Evolutionary conservation across 2,113 vertebrate genomes (phyloP), one percentile per base, ranked within the genome.

Genomic region (Pomatorhinus ruficollis): DNA sequence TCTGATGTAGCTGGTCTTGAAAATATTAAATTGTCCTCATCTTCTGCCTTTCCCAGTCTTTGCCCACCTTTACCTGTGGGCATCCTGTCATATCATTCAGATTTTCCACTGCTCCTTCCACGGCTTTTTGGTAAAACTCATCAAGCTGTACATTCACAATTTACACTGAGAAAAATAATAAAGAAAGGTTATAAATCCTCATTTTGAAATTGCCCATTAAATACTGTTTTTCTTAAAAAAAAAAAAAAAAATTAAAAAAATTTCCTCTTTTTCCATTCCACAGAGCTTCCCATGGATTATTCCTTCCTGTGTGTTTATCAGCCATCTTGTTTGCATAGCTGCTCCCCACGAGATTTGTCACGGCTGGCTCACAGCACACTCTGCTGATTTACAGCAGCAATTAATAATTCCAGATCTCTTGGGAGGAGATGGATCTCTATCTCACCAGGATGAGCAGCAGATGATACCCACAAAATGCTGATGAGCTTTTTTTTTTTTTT

Each of bases 321-420:
- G 65, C 60, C 60, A 92, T 90, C 88, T 88, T 88, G 75, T 79
- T 96, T 92, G 84, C 79, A 83, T 77, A 68, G 83, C 45, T 94
- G 60, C 44, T 83, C 66, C 89, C 66, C 54, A 54, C 39, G 80
- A 69, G 87, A 72, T 96, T 56, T 84, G 78, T 87, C 80, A 94
- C 2, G 28, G 69, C 57, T 91, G 93, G 69, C 90, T 97, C 88
- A 87, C 39, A 93, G 87, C 91, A 93, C 81, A 90, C 83, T 88
- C 92, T 96, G 88, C 92, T 96, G 84, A 96, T 95, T 96, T 96
- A 86, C 86, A 76, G 60, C 82, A 89, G 50, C 77, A 94, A 95
- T 93, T 90, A 80, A 71, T 74, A 83, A 82, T 65, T 64, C 52
- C 74, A 69, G 65, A 77, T 90, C 92, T 95, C 35, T 21, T 81